A percentile compares a stretch with the other conserved stretches of the same genome.
phyloP scores from a whole-genome alignment of 2,113 vertebrate species.

The Panthera leo region DNA sequence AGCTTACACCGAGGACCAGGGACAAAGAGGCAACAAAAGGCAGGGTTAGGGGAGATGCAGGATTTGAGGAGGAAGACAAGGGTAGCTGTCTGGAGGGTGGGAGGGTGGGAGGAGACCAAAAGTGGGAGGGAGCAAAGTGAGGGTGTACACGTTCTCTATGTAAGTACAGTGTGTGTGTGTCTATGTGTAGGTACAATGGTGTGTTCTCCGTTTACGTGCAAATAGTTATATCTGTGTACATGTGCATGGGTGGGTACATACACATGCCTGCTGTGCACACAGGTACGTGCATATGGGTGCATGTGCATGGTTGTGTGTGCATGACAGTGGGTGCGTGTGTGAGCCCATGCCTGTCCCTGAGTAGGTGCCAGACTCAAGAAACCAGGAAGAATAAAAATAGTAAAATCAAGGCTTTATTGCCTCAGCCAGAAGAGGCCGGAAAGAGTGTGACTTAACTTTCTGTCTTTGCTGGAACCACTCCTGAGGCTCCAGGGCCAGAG shows the following conservation, averaged over 20 bases:
- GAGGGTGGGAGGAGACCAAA: not conserved
- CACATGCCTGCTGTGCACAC: not conserved
- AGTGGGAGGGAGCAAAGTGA: not conserved
- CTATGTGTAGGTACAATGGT: not conserved
- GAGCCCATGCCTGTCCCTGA: not conserved
- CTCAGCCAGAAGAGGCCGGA: not conserved
- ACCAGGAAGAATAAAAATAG: slow-evolving; percentile 11
- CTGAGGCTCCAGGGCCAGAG: not conserved
- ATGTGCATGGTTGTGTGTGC: not conserved
- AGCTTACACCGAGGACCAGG: not conserved
- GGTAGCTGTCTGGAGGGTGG: not conserved
- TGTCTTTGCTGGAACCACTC: not conserved
- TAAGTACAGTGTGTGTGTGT: not conserved
- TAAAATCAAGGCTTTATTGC: not conserved
- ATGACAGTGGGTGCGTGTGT: not conserved
- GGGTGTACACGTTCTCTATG: not conserved
- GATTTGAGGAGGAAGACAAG: not conserved
- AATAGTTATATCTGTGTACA: not conserved
- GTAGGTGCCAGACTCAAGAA: slow-evolving; percentile 9
- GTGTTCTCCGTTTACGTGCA: not conserved
- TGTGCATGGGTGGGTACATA: not conserved
- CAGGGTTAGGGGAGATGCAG: not conserved
- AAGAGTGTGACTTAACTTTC: not conserved
- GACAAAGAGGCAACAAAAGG: not conserved
- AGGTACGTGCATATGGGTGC: not conserved